Conservation (phyloP, 2,888 invertebrate species). For the Atethmia centrago region DNA sequence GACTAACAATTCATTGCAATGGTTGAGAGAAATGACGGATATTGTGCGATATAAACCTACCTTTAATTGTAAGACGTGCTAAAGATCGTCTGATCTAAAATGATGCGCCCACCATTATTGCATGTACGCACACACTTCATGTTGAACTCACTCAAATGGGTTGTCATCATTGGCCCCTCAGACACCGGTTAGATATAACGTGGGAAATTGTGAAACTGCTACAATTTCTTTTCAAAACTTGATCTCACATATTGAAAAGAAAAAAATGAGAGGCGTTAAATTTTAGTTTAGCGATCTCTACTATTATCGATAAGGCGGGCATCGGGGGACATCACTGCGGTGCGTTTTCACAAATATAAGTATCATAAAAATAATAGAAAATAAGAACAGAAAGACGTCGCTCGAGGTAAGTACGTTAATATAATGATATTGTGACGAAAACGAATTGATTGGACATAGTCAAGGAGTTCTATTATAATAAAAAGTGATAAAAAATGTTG, state of each 20-base stretch:
- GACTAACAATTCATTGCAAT: not conserved
- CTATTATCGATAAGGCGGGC: not conserved
- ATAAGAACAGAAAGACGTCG: too few relatives aligned
- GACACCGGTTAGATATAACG: not conserved
- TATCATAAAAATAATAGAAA: not conserved
- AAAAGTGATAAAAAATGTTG: constrained; percentile 42
- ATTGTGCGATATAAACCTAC: not conserved
- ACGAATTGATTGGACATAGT: constrained; percentile 1
- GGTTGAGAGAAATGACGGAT: not conserved
- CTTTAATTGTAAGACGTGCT: not conserved
- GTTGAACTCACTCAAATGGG: too few relatives aligned
- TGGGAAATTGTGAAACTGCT: not conserved
- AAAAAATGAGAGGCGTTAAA: not conserved
- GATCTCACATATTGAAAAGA: not conserved
- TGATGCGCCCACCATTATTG: not conserved
- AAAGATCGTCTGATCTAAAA: not conserved
- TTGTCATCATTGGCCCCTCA: not conserved
- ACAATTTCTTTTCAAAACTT: not conserved
- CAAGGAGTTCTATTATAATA: constrained; percentile 33
- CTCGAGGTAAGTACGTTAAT: not conserved
- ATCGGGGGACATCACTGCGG: not conserved
- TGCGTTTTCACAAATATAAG: not conserved
- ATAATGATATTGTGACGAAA: not conserved
- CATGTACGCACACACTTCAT: not conserved
- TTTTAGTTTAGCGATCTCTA: not conserved